Evolutionary conservation across 2,888 invertebrate genomes (phyloP).

Genomic region (Pharmacophagus antenor): DNA sequence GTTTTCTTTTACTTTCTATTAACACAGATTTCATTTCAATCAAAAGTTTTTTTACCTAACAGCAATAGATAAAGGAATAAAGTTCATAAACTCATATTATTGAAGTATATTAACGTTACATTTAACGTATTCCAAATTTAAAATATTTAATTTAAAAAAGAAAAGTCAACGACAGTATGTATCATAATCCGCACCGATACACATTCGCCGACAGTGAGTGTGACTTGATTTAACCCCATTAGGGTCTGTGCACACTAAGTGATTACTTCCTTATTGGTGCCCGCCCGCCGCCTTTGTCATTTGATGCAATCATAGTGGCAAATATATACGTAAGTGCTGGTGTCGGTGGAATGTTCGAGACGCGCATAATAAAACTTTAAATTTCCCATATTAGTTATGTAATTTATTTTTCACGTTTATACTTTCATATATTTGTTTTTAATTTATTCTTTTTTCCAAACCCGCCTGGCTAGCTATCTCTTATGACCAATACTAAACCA

Average conservation of each 20-base stretch:
- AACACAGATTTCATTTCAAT: too few relatives aligned
- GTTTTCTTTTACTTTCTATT: too few relatives aligned
- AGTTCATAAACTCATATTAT: too few relatives aligned
- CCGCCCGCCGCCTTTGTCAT: slow-evolving; percentile 45
- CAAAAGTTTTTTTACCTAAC: too few relatives aligned
- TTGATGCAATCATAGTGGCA: slow-evolving; percentile 40
- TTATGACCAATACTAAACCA: too few relatives aligned
- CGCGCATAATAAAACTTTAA: neutral
- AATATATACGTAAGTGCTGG: slow-evolving; percentile 26
- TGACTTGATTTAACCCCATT: slow-evolving; percentile 43
- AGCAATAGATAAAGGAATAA: too few relatives aligned
- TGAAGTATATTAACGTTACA: too few relatives aligned
- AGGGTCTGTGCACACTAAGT: slow-evolving; percentile 51
- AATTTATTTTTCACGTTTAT: too few relatives aligned
- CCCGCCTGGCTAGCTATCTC: too few relatives aligned
- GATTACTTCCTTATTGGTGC: slow-evolving; percentile 56
- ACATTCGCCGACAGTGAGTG: slow-evolving; percentile 34
- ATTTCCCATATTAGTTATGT: neutral
- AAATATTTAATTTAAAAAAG: neutral
- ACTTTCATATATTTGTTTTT: too few relatives aligned
- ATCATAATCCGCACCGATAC: slow-evolving; percentile 28
- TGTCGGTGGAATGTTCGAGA: slow-evolving; percentile 22
- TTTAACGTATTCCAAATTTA: too few relatives aligned
- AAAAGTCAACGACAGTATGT: slow-evolving; percentile 16
- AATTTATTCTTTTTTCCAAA: too few relatives aligned